A percentile compares a stretch with the other conserved stretches of the same genome.
These are phyloP conservation scores for Macrosiphum euphorbiae DNA, from an alignment of 2,888 invertebrate species.

Conservation along the genomic window DNA sequence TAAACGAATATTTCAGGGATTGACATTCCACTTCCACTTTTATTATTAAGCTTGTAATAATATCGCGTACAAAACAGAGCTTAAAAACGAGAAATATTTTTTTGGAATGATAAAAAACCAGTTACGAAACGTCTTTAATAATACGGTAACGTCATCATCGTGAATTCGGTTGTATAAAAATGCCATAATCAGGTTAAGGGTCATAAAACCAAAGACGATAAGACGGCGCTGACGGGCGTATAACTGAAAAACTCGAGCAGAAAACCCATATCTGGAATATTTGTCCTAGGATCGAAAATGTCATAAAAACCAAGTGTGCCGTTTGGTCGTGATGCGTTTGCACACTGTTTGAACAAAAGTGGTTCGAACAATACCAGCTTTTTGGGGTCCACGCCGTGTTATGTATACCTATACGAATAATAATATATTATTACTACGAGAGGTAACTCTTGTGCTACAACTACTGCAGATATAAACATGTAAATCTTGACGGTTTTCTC, in stretches of 20 bases:
- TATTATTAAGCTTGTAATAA: not conserved
- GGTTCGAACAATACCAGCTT: conserved; percentile 42
- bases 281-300: conserved; percentile 26
- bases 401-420: not conserved
- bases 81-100: not conserved
- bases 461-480: conserved; percentile 33
- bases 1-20: not conserved
- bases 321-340: conserved; percentile 43
- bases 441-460: not conserved
- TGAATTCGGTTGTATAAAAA: conserved; percentile 25
- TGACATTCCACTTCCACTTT: not conserved
- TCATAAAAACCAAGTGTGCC: conserved; percentile 59
- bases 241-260: conserved; percentile 4
- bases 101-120: not conserved
- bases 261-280: conserved; percentile 42
- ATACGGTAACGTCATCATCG: not conserved
- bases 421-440: not conserved
- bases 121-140: not conserved
- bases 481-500: conserved; percentile 52
- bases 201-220: not conserved
- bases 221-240: not conserved
- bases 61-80: not conserved
- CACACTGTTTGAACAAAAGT: conserved; percentile 33
- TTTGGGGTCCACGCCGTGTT: not conserved
- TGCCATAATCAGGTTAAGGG: conserved; percentile 35